Percentiles rank a stretch among this genome's conserved stretches.
phyloP scores from a whole-genome alignment of 2,888 invertebrate species.

The Epicampocera succincta region DNA sequence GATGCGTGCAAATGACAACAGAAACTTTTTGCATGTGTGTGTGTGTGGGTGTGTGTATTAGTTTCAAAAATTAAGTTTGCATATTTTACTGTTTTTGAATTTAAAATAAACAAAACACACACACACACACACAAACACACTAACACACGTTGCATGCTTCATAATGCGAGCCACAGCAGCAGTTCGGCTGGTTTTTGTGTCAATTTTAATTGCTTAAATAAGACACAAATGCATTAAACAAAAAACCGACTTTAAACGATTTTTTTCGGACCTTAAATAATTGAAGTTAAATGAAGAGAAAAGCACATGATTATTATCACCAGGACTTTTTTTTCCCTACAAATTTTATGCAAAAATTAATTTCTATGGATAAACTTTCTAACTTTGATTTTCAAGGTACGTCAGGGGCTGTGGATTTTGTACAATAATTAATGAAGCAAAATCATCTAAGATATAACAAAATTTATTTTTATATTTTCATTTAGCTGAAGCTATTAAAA shows the following conservation, averaged over 20 bases:
- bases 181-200: conserved; percentile 34
- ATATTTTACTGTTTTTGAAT: conserved; percentile 59
- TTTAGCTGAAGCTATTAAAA: no score
- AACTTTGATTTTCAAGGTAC: no score
- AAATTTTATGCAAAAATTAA: background rate
- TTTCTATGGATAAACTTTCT: no score
- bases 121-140: background rate
- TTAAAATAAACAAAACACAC: conserved; percentile 47
- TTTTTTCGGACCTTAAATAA: conserved; percentile 27
- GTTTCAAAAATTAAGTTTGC: conserved; percentile 60
- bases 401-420: no score
- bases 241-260: background rate
- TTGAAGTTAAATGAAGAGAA: conserved; percentile 26
- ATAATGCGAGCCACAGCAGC: conserved; percentile 12
- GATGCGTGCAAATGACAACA: conserved; percentile 64
- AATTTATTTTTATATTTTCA: no score
- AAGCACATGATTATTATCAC: background rate
- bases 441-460: no score
- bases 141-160: conserved; percentile 17
- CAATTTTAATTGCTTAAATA: conserved; percentile 63
- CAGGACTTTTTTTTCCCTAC: background rate
- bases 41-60: conserved; percentile 50
- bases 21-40: conserved; percentile 47
- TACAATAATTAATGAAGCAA: no score
- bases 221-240: conserved; percentile 48